A percentile compares a stretch with the other conserved stretches of the same genome.
Conservation (phyloP, 2,888 invertebrate genomes). For the Petrophora chlorosata region DNA sequence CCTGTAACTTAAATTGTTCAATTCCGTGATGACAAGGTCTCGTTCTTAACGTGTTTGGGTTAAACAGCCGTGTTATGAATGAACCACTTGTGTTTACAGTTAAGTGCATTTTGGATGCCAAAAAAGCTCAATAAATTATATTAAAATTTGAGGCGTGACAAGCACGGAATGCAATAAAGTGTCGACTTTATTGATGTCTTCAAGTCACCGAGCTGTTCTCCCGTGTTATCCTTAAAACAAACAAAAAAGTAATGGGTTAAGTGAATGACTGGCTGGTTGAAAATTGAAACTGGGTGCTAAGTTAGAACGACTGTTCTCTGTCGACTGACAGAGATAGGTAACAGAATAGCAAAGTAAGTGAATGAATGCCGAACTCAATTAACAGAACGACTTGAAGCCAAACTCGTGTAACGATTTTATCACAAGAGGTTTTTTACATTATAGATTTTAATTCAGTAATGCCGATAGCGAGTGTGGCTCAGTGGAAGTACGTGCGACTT, state of each 20-base stretch:
- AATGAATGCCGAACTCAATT: too few species aligned
- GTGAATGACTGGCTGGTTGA: slow-evolving; percentile 39
- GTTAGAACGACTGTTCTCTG: too few species aligned
- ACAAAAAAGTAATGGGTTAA: slow-evolving; percentile 36
- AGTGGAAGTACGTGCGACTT: too few species aligned
- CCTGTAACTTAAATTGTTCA: slow-evolving; percentile 12
- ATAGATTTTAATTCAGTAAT: too few species aligned
- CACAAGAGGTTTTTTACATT: too few species aligned
- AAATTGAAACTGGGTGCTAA: slow-evolving; percentile 27
- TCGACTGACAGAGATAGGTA: too few species aligned
- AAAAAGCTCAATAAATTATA: slow-evolving; percentile 67
- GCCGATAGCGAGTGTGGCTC: too few species aligned
- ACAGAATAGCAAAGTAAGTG: too few species aligned
- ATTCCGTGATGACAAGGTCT: slow-evolving; percentile 52
- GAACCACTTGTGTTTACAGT: slow-evolving; percentile 60
- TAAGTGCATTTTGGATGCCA: slow-evolving; percentile 64
- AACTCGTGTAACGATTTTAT: too few species aligned
- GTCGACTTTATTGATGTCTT: slow-evolving; percentile 72
- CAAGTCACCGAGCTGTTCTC: slow-evolving; percentile 55
- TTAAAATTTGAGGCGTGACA: slow-evolving; percentile 64
- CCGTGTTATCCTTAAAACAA: slow-evolving; percentile 43
- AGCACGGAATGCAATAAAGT: slow-evolving; percentile 69
- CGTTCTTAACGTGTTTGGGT: slow-evolving; percentile 37
- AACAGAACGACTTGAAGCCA: too few species aligned
- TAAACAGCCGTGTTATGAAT: slow-evolving; percentile 51